Evolutionary conservation across 2,113 vertebrate genomes (phyloP).

Genomic region (Campylomormyrus numenius): DNA sequence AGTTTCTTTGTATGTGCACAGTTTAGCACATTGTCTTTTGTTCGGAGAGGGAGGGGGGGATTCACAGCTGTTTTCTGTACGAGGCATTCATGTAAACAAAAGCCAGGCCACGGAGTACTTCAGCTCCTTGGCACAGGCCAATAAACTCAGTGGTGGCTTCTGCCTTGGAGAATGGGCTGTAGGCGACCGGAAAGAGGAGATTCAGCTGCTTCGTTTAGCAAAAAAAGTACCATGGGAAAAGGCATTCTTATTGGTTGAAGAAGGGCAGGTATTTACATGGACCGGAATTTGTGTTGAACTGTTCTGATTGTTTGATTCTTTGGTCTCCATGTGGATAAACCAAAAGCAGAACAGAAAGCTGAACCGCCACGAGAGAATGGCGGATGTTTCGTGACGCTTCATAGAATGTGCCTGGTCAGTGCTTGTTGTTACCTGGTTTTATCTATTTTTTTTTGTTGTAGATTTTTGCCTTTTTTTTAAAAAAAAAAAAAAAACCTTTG

Average conservation of each 20-base stretch:
- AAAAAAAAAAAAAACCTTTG: slow-evolving; percentile 28
- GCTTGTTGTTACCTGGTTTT: not conserved
- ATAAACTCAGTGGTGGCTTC: not conserved
- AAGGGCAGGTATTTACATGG: not conserved
- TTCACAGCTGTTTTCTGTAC: not conserved
- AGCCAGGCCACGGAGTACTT: not conserved
- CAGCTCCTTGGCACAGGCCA: not conserved
- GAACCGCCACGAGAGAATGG: not conserved
- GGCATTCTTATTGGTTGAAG: not conserved
- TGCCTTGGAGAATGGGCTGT: not conserved
- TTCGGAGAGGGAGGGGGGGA: not conserved
- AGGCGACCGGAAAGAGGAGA: not conserved
- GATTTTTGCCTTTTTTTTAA: slow-evolving; percentile 42
- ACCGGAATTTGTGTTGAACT: not conserved
- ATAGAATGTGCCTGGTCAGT: not conserved
- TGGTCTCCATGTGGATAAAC: not conserved
- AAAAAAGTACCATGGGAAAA: not conserved
- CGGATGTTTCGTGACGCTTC: not conserved
- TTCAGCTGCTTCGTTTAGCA: not conserved
- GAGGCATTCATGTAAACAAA: not conserved
- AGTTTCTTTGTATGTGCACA: not conserved
- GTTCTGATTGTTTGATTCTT: not conserved
- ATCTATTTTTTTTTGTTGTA: not conserved
- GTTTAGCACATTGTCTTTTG: not conserved
- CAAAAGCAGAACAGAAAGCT: not conserved